Percentiles rank a stretch among this genome's conserved stretches.
phyloP scores from a whole-genome alignment of 2,797 vertebrate genomes.

The Salarias fasciatus region DNA sequence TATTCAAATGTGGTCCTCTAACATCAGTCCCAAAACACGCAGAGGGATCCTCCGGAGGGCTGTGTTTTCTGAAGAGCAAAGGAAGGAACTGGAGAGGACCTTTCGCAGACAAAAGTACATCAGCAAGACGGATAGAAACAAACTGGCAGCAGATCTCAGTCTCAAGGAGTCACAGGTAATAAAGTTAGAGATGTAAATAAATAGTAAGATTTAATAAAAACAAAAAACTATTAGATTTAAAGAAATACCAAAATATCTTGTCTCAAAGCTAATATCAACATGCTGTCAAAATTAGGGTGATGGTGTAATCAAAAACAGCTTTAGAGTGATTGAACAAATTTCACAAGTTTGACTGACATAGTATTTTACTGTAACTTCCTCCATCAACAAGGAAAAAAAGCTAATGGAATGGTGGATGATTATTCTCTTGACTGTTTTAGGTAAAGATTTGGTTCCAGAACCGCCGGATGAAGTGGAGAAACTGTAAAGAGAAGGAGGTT shows the following conservation, averaged over 20 bases:
- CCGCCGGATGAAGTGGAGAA: slow-evolving; percentile 98
- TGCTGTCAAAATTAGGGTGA: no score
- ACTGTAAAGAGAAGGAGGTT: slow-evolving; percentile 95
- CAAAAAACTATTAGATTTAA: no score
- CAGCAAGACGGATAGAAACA: slow-evolving; percentile 95
- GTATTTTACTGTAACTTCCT: no score
- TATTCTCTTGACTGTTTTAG: slow-evolving; percentile 70
- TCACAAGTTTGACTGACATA: no score
- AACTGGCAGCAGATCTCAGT: slow-evolving; percentile 90
- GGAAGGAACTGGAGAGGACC: slow-evolving; percentile 95
- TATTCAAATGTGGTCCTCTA: slow-evolving; percentile 86
- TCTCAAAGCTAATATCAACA: no score
- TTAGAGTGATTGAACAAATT: no score
- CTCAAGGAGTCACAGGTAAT: slow-evolving; percentile 97
- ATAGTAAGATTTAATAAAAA: no score
- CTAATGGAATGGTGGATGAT: no score
- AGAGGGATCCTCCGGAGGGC: slow-evolving; percentile 95
- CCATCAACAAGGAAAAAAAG: no score
- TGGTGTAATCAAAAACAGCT: no score
- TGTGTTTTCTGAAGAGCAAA: slow-evolving; percentile 96
- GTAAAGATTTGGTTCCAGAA: slow-evolving; percentile 99
- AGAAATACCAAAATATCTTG: no score
- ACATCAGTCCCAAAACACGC: slow-evolving; percentile 87
- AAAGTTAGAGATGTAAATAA: background rate
- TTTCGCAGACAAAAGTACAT: slow-evolving; percentile 98